Conservation (phyloP, 2,888 invertebrate species). For the Campoplex nolae region DNA sequence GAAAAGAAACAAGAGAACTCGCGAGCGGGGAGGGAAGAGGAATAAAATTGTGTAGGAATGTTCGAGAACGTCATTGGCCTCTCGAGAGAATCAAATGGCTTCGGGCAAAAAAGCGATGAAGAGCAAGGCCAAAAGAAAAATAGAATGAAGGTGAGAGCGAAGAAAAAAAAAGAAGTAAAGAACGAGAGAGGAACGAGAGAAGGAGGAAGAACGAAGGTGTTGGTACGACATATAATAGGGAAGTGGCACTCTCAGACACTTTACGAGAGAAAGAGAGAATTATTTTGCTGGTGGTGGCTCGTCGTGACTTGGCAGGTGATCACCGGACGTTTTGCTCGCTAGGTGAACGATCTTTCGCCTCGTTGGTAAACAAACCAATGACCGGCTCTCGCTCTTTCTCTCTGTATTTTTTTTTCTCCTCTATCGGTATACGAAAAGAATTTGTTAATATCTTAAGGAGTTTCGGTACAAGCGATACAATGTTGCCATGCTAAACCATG, state of each 20-base stretch:
- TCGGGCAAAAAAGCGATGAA: constrained; percentile 41
- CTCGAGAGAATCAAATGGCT: constrained; percentile 40
- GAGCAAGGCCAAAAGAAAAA: constrained; percentile 57
- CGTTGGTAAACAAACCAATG: constrained; percentile 63
- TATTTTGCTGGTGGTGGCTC: constrained; percentile 38
- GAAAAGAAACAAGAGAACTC: neutral
- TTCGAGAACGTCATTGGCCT: constrained; percentile 47
- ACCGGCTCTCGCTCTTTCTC: constrained; percentile 27
- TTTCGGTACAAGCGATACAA: no score
- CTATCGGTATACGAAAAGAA: neutral
- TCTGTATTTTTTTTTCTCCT: neutral
- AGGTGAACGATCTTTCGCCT: constrained; percentile 58
- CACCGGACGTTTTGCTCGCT: constrained; percentile 48
- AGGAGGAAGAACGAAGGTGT: constrained; percentile 28
- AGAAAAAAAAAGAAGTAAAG: constrained; percentile 28
- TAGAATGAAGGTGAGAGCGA: constrained; percentile 44
- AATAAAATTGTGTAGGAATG: constrained; percentile 2
- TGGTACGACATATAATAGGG: constrained; percentile 48
- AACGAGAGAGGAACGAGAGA: constrained; percentile 10
- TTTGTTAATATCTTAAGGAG: neutral
- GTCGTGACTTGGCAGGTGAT: constrained; percentile 65
- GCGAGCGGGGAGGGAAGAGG: neutral
- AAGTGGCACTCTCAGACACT: constrained; percentile 30
- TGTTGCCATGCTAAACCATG: no score
- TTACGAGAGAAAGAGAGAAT: constrained; percentile 47